These are phyloP conservation scores for Thera britannica DNA, from an alignment of 2,888 invertebrate species.

Conservation along the genomic window DNA sequence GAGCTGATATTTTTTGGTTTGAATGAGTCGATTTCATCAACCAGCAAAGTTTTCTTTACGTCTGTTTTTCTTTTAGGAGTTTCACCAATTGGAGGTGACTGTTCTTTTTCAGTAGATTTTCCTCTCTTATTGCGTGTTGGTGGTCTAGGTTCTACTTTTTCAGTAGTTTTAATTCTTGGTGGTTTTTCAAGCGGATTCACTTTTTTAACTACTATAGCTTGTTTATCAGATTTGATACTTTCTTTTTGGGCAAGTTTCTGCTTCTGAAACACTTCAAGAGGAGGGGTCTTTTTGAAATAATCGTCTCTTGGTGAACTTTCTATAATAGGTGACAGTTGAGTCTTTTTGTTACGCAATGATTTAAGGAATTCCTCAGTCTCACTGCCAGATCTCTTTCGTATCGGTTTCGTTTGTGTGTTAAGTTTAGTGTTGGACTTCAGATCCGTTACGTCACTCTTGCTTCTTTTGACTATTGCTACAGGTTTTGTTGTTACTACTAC, in stretches of 20 bases:
- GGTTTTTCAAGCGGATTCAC: slow-evolving; percentile 79
- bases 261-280: slow-evolving; percentile 71
- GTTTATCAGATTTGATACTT: slow-evolving; percentile 56
- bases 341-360: slow-evolving; percentile 84
- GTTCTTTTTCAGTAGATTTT: slow-evolving; percentile 68
- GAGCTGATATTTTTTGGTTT: slow-evolving; percentile 60
- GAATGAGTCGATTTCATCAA: slow-evolving; percentile 72
- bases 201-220: slow-evolving; percentile 65
- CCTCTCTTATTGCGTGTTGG: slow-evolving; percentile 69
- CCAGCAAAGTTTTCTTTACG: slow-evolving; percentile 65
- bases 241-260: slow-evolving; percentile 66
- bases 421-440: slow-evolving; percentile 81
- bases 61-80: slow-evolving; percentile 77
- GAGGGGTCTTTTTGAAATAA: slow-evolving; percentile 84
- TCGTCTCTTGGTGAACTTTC: slow-evolving; percentile 90
- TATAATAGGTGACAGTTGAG: slow-evolving; percentile 91
- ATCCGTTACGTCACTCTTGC: slow-evolving; percentile 88
- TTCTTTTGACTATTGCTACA: slow-evolving; percentile 78
- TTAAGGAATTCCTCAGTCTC: slow-evolving; percentile 86
- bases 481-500: slow-evolving; percentile 78
- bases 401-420: slow-evolving; percentile 71
- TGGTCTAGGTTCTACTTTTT: slow-evolving; percentile 73
- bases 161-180: slow-evolving; percentile 72
- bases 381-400: slow-evolving; percentile 85
- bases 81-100: slow-evolving; percentile 67